Conservation (phyloP, 2,113 vertebrate species). For the Bothrops jararaca region DNA sequence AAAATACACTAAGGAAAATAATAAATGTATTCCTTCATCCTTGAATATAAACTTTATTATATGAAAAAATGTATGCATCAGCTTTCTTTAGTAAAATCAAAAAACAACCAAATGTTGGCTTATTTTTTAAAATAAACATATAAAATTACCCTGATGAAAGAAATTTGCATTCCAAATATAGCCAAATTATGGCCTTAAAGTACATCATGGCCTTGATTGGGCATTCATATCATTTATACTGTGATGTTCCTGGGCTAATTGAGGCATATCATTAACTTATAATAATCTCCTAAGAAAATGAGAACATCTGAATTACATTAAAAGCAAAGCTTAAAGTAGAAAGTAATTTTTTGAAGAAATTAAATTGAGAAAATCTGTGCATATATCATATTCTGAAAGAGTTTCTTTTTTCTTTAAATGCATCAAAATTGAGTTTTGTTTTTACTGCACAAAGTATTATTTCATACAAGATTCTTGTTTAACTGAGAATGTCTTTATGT, state of each 20-base stretch:
- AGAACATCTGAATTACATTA: neutral
- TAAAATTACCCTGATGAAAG: neutral
- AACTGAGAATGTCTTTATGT: neutral
- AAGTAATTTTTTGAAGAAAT: neutral
- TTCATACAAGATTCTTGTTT: neutral
- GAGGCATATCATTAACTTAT: neutral
- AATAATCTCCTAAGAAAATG: neutral
- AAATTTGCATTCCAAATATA: neutral
- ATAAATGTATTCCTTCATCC: neutral
- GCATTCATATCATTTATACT: neutral
- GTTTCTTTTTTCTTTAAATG: neutral
- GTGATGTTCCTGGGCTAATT: neutral
- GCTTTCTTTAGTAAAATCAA: neutral
- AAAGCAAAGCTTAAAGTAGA: neutral
- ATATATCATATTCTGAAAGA: neutral
- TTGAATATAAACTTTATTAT: neutral
- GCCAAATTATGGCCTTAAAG: neutral
- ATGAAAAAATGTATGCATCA: neutral
- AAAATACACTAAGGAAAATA: neutral
- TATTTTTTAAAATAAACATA: neutral
- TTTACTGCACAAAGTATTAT: neutral
- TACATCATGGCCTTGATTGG: neutral
- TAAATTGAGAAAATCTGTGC: neutral
- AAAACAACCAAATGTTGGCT: neutral
- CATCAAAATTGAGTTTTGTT: neutral